Conservation (phyloP, 1,140 invertebrate genomes). For the Papilio polytes region DNA sequence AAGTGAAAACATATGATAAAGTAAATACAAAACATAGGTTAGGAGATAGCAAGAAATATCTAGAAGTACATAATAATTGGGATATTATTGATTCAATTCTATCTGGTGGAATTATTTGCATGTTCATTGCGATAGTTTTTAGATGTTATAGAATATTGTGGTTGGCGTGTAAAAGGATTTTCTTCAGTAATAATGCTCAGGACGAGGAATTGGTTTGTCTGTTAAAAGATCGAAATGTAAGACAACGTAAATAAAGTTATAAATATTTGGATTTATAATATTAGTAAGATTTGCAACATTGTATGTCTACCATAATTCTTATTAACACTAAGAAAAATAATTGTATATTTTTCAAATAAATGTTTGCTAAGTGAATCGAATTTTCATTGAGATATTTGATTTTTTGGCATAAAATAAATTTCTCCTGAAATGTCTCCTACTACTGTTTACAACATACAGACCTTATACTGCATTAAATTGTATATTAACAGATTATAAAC, state of each 20-base stretch:
- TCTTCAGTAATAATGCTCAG: slow-evolving; percentile 23
- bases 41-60: slow-evolving; percentile 49
- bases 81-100: slow-evolving; percentile 57
- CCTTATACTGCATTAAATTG: too few relatives aligned
- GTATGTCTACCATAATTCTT: too few relatives aligned
- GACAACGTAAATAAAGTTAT: slow-evolving; percentile 6
- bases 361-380: too few relatives aligned
- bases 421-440: too few relatives aligned
- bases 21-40: slow-evolving; percentile 6
- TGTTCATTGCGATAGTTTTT: slow-evolving; percentile 48
- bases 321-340: too few relatives aligned
- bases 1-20: not conserved
- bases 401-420: too few relatives aligned
- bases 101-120: slow-evolving; percentile 49
- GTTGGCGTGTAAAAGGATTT: slow-evolving; percentile 45
- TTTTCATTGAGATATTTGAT: too few relatives aligned
- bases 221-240: slow-evolving; percentile 29
- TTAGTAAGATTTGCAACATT: too few relatives aligned
- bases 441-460: too few relatives aligned
- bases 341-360: too few relatives aligned
- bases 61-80: slow-evolving; percentile 48
- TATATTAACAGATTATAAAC: too few relatives aligned
- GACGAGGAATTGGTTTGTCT: slow-evolving; percentile 43
- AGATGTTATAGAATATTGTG: slow-evolving; percentile 50
- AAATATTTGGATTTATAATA: too few relatives aligned